Conservation (phyloP, 2,113 vertebrate genomes). For the Pelecanus crispus region DNA sequence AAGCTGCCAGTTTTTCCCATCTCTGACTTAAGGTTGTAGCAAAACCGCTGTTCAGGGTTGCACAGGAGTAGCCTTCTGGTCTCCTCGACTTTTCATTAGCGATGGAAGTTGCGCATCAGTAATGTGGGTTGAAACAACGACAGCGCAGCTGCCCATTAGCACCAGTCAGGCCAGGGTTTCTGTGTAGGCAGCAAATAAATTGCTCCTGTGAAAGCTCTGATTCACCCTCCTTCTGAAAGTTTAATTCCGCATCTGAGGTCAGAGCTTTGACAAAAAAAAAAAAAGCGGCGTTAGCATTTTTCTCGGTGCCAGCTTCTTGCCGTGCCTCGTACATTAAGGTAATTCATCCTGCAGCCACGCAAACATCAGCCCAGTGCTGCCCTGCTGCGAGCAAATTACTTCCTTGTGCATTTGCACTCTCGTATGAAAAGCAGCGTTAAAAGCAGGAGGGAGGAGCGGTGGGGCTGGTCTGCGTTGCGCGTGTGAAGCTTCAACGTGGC, state of each 20-base stretch:
- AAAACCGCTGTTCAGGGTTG: not conserved
- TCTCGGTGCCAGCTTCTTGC: not conserved
- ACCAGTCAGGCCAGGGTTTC: not conserved
- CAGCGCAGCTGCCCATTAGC: not conserved
- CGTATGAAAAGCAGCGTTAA: not conserved
- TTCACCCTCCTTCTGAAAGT: not conserved
- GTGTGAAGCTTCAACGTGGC: not conserved
- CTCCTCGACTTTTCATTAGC: not conserved
- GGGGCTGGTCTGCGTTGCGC: accelerated
- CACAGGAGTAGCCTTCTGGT: not conserved
- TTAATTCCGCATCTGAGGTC: not conserved
- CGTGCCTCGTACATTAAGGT: accelerated
- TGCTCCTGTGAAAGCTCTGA: not conserved
- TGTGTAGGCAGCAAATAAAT: not conserved
- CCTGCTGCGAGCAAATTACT: accelerated
- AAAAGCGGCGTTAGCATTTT: not conserved
- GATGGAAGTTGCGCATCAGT: not conserved
- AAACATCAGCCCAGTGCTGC: accelerated
- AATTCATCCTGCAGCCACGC: accelerated
- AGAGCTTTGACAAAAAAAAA: not conserved
- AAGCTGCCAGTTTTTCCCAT: not conserved
- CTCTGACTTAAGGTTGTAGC: not conserved
- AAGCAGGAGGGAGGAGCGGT: not conserved
- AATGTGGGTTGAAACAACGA: too few relatives aligned
- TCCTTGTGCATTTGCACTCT: accelerated